Evolutionary conservation across 2,888 invertebrate species (phyloP).

Genomic region (Blastobasis adustella): DNA sequence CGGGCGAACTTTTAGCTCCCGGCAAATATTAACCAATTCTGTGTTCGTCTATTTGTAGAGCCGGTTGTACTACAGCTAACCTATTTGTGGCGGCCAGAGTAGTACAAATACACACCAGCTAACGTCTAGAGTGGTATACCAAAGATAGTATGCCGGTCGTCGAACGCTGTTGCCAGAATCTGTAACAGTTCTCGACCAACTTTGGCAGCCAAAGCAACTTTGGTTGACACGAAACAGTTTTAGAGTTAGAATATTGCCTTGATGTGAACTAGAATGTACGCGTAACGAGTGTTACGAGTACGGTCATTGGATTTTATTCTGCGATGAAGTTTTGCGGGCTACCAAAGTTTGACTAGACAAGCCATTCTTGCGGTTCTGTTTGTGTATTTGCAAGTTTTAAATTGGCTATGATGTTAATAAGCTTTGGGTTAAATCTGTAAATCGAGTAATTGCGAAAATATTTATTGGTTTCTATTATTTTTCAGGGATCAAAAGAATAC

Average conservation of each 20-base stretch:
- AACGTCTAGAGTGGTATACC: neutral
- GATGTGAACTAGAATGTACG: no score
- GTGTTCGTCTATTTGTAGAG: conserved; percentile 20
- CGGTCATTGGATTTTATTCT: no score
- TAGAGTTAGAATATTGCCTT: neutral
- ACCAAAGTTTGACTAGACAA: no score
- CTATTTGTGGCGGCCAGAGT: neutral
- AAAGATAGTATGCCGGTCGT: neutral
- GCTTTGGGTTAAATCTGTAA: no score
- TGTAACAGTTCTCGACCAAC: neutral
- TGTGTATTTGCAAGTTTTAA: no score
- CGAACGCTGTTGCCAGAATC: neutral
- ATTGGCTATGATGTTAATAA: no score
- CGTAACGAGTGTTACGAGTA: no score
- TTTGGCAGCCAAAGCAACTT: neutral
- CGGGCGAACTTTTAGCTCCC: conserved; percentile 19
- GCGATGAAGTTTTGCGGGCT: no score
- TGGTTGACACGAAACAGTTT: neutral
- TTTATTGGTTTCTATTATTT: no score
- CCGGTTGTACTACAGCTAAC: conserved; percentile 6
- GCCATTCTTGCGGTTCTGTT: no score
- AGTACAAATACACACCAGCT: neutral
- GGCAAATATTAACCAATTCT: conserved; percentile 26
- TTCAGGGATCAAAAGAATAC: no score
- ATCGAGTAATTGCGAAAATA: no score